Conservation (phyloP, 2,888 invertebrate species). For the Pachymerium ferrugineum region DNA sequence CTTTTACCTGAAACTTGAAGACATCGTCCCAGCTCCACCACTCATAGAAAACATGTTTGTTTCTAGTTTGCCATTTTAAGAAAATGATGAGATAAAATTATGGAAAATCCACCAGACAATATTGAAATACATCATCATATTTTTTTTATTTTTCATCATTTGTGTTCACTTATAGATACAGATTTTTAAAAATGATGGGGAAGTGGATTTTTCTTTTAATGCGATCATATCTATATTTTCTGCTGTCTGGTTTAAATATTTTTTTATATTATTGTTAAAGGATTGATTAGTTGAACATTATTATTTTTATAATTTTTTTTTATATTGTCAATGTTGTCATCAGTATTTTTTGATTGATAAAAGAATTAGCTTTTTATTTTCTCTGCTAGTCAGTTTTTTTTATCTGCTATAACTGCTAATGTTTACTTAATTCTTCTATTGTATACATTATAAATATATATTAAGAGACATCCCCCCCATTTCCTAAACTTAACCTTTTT, state of each 20-base stretch:
- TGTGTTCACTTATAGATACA: neutral
- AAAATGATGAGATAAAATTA: neutral
- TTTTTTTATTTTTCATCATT: neutral
- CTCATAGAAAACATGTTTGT: constrained; percentile 94
- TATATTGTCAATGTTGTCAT: neutral
- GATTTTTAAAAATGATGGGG: neutral
- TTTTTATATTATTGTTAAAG: neutral
- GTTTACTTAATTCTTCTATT: neutral
- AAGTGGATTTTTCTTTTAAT: neutral
- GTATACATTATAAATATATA: neutral
- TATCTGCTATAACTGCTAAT: neutral
- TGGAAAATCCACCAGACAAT: neutral
- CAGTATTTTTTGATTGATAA: neutral
- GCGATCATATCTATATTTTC: neutral
- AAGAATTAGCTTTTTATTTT: neutral
- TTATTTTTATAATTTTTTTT: neutral
- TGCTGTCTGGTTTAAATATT: neutral
- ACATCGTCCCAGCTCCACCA: constrained; percentile 82
- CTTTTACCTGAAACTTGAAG: constrained; percentile 88
- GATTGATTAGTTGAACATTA: neutral
- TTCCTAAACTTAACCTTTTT: neutral
- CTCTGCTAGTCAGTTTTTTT: neutral
- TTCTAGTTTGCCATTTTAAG: constrained; percentile 84
- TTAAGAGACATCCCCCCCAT: too few relatives aligned
- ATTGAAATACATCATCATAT: neutral